phyloP scores from a whole-genome alignment of 2,113 vertebrate genomes.

The Promerops cafer region DNA sequence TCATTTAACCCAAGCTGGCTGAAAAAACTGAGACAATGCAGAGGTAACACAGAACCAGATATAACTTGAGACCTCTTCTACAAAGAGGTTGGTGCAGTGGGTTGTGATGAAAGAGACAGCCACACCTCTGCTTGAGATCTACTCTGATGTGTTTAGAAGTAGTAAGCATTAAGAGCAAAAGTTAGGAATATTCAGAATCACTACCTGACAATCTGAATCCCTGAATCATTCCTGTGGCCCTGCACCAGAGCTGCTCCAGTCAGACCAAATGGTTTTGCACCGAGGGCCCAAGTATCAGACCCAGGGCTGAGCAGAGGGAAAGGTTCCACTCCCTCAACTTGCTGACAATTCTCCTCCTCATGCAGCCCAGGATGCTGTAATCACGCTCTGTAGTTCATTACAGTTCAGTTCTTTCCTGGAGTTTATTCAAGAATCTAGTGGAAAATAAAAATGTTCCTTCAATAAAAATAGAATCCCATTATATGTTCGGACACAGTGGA shows the following conservation, averaged over 20 bases:
- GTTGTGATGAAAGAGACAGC: neutral
- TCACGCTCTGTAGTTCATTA: neutral
- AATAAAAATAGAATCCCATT: neutral
- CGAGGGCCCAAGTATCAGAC: neutral
- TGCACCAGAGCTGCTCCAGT: neutral
- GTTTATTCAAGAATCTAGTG: neutral
- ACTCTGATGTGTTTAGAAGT: neutral
- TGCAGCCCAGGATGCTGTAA: neutral
- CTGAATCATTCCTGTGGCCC: neutral
- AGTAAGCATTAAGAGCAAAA: neutral
- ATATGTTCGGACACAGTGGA: neutral
- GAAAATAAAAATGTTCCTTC: neutral
- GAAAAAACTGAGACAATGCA: neutral
- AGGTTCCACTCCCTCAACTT: neutral
- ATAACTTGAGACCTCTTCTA: neutral
- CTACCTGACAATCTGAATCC: neutral
- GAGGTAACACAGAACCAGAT: neutral
- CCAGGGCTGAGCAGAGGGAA: neutral
- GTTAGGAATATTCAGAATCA: neutral
- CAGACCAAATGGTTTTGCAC: accelerated
- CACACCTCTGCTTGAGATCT: neutral
- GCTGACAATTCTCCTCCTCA: neutral
- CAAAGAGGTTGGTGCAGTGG: neutral
- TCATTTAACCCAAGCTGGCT: neutral
- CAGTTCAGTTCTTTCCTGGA: neutral